Evolutionary conservation across 2,888 invertebrate species (phyloP), one percentile per base, ranked within the genome.

Genomic region (Synergus gifuensis): DNA sequence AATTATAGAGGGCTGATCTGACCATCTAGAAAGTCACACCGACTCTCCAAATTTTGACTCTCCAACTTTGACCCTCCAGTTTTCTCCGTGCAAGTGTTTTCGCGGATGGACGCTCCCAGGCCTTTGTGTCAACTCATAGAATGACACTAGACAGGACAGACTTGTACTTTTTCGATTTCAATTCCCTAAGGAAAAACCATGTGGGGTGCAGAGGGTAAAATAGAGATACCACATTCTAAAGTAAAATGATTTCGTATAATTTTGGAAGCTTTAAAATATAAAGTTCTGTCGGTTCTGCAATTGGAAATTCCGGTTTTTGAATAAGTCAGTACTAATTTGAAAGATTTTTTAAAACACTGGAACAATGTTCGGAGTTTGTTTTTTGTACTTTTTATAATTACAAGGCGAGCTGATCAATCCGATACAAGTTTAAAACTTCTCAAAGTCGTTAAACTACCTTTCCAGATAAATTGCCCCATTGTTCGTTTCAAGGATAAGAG

Each of bases 101-200:
- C 73, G 73, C 78, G 62, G 78, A 73, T 63, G 73, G 78, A 36
- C 63, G 73, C 73, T 60, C 49, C 69, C 60, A 78, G 73, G 60
- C 78, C 62, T 78, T 78, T 62, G 62, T 69, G 62, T 69, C 78
- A 69, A 49, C 78, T 78, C 63, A 46, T 63, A 63, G 62, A 60
- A 62, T 44, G 78, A 54, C 73, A 73, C 73, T 73, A 40, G 73
- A 49, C 73, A 73, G 54, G 73, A 40, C 54, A 73, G 54, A 73
- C 54, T 73, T 73, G 54, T 73, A 54, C n/a, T 73, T 73, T 73
- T 73, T 58, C 54, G n/a, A 54, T 73, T 73, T 40, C 73, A 58
- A 40, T 58, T 73, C 40, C 73, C 36, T 1, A 54, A 49, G 69
- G 36, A 69, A 69, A n/a, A n/a, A 36, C 73, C 73, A 73, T 40